A percentile compares a stretch with the other conserved stretches of the same genome.
These are phyloP conservation scores for Herpailurus yagouaroundi DNA, from an alignment of 2,113 vertebrate species.

Conservation along the genomic window DNA sequence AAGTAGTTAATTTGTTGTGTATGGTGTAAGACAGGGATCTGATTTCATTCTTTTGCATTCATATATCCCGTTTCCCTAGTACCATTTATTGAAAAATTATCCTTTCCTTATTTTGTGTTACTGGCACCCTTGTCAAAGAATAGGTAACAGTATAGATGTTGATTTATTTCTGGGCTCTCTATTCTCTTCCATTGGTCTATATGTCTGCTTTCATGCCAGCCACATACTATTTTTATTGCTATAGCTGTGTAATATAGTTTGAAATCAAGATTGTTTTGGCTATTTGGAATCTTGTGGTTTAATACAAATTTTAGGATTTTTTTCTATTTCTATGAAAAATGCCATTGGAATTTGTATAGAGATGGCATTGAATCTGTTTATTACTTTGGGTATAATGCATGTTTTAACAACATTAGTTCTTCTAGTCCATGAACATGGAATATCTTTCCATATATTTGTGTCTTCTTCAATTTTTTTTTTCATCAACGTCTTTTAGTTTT, in stretches of 20 bases:
- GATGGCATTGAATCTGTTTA: background rate
- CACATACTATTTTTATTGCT: background rate
- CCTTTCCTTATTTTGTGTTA: background rate
- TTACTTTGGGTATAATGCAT: background rate
- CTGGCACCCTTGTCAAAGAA: background rate
- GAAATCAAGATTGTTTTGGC: background rate
- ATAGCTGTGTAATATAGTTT: background rate
- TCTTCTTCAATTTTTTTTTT: background rate
- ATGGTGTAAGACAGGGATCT: background rate
- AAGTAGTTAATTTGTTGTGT: background rate
- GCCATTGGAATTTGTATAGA: background rate
- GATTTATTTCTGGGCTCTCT: background rate
- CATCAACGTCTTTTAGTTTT: background rate
- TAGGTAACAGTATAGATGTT: background rate
- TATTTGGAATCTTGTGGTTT: background rate
- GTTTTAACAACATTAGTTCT: background rate
- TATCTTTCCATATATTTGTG: background rate
- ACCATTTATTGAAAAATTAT: background rate
- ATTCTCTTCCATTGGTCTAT: background rate
- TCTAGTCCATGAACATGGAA: background rate
- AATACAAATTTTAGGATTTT: background rate
- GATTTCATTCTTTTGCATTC: background rate
- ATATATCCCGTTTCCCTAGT: background rate
- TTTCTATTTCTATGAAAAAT: background rate
- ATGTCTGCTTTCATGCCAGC: background rate